Percentiles rank a stretch among this genome's conserved stretches.
Conservation (phyloP, 1,140 invertebrate species). For the Acromyrmex charruanus region DNA sequence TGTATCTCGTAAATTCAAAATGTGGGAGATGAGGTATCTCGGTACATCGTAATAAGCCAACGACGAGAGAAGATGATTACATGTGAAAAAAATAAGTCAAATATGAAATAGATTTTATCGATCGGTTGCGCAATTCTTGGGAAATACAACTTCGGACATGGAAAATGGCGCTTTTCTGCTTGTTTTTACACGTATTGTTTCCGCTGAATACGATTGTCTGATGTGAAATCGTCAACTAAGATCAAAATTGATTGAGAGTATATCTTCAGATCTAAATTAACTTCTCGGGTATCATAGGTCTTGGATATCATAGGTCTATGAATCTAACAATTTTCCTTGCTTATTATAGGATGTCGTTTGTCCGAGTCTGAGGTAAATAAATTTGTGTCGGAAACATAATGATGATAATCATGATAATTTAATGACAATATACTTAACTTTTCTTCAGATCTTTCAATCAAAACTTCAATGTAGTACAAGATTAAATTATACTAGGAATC, state of each 20-base stretch:
- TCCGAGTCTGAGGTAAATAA: not conserved
- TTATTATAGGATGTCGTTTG: constrained; percentile 1
- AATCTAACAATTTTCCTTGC: constrained; percentile 24
- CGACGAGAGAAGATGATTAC: not conserved
- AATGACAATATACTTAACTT: not conserved
- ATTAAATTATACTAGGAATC: not conserved
- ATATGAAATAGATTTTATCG: constrained; percentile 1
- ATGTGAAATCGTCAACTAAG: constrained; percentile 14
- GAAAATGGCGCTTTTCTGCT: not conserved
- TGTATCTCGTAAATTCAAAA: constrained; percentile 36
- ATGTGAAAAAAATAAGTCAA: not conserved
- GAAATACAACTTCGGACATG: not conserved
- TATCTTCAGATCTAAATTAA: constrained; percentile 6
- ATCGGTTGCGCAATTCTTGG: not conserved
- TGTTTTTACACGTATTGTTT: not conserved
- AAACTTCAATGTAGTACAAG: not conserved
- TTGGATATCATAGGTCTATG: not conserved
- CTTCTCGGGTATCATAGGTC: not conserved
- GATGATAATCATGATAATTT: constrained; percentile 26
- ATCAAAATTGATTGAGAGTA: constrained; percentile 17
- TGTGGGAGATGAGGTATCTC: not conserved
- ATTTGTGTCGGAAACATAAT: constrained; percentile 2
- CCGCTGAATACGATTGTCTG: not conserved
- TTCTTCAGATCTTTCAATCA: not conserved
- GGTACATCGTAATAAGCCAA: not conserved